phyloP scores from a whole-genome alignment of 2,797 vertebrate species.

The Xiphorhynchus erythropygius region DNA sequence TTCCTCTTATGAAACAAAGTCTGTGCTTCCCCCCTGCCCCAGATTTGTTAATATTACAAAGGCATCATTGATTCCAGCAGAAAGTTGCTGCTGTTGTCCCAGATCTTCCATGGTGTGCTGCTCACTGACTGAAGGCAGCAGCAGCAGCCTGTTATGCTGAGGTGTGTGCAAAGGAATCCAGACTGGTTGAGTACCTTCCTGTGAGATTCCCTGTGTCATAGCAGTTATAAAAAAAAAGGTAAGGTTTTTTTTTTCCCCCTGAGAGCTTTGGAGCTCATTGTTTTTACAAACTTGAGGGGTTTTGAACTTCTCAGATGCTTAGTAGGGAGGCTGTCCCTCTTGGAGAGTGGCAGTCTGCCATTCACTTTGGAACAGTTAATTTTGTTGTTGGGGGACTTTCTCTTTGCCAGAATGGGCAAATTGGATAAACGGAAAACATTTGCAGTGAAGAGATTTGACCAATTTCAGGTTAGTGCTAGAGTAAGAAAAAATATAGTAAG shows the following conservation, averaged over 20 bases:
- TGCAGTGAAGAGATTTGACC: background rate
- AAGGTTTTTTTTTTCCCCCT: too few relatives aligned
- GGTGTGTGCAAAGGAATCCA: background rate
- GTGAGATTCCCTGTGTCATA: background rate
- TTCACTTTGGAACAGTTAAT: background rate
- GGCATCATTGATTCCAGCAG: background rate
- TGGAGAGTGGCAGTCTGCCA: background rate
- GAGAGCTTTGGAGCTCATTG: background rate
- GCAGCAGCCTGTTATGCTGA: background rate
- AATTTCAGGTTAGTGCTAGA: background rate
- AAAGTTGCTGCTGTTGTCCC: background rate
- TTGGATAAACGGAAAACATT: background rate
- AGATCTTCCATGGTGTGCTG: background rate
- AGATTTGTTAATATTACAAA: background rate
- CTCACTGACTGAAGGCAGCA: background rate
- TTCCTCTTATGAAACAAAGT: background rate
- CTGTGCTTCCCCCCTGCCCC: rapidly evolving
- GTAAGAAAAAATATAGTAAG: background rate
- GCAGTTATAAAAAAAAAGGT: background rate
- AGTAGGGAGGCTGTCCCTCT: background rate
- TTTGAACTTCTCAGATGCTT: background rate
- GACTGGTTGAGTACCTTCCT: slow-evolving; percentile 3
- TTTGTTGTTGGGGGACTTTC: background rate
- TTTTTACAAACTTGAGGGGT: background rate
- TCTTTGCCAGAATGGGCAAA: background rate